Base-by-base conservation (phyloP, 2,888 invertebrate species). In the Glaucopsyche alexis region DNA sequence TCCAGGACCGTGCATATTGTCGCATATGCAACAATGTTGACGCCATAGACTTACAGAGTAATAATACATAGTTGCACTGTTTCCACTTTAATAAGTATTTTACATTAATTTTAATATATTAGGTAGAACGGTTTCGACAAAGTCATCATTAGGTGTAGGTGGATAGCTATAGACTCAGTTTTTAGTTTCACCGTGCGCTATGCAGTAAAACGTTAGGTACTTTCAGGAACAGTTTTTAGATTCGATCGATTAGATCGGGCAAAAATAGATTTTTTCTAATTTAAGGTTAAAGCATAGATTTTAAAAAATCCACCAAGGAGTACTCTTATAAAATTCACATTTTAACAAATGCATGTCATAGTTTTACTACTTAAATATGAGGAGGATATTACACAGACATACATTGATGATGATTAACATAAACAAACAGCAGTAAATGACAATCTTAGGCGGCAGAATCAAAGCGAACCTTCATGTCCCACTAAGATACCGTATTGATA, bases 401-500 rank as follows among this genome's bases (percentile, higher is more conserved):
- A 55, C 19, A 19, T 13, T 60, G 14, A 38, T 60, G 60, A 60
- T 60, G 60, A 29, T 60, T 60, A 60, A 60, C 38, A 13, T 60
- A 60, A 60, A 60, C 60, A 60, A 60, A 60, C 29, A 60, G 60
- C 29, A 14, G 16, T 60, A 60, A 60, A 60, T 60, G 60, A 29
- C 60, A 60, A 29, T 60, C 60, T 14, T 60, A 60, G 60, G 60
- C 60, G 60, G 60, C 60, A 29, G 29, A 60, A 60, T 60, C 60
- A 60, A 60, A 60, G 60, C 13, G 29, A 60, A 60, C 60, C 60
- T 60, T 60, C 40, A 42, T 66, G 66, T 66, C 66, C 66, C 7
- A 66, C 42, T 42, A 66, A 66, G 66, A 69, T 69, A 67, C 45
- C 45, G 67, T 45, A 69, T 47, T 49, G 69, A 69, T 69, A 49